phyloP scores from a whole-genome alignment of 2,888 invertebrate species.

The Philopedon plagiatum region DNA sequence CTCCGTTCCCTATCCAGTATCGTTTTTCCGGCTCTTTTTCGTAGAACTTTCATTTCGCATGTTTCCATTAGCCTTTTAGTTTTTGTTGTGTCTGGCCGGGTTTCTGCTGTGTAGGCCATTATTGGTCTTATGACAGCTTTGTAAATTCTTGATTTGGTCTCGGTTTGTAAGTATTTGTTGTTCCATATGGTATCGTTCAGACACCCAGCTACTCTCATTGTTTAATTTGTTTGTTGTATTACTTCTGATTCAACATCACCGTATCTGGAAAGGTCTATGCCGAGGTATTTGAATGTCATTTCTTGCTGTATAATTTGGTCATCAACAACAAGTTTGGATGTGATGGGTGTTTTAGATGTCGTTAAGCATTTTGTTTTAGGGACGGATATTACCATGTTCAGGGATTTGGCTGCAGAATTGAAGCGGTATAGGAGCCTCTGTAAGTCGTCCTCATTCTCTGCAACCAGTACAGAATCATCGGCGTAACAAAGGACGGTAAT shows the following conservation, averaged over 20 bases:
- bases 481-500: neutral
- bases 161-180: no score
- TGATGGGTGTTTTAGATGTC: neutral
- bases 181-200: no score
- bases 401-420: neutral
- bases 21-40: neutral
- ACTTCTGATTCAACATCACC: no score
- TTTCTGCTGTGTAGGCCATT: neutral
- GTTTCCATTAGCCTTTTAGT: no score
- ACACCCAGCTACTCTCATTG: no score
- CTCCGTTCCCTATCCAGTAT: no score
- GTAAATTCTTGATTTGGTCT: no score
- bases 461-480: neutral
- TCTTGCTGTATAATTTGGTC: neutral
- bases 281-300: neutral
- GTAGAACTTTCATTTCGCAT: no score
- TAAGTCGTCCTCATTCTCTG: no score
- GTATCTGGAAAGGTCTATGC: neutral
- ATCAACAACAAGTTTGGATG: neutral
- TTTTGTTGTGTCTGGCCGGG: no score
- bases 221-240: no score
- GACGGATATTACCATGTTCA: neutral
- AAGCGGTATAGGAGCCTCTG: neutral
- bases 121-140: no score
- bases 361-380: neutral